Evolutionary conservation across 2,888 invertebrate species (phyloP).

Genomic region (Athrips mouffetella): DNA sequence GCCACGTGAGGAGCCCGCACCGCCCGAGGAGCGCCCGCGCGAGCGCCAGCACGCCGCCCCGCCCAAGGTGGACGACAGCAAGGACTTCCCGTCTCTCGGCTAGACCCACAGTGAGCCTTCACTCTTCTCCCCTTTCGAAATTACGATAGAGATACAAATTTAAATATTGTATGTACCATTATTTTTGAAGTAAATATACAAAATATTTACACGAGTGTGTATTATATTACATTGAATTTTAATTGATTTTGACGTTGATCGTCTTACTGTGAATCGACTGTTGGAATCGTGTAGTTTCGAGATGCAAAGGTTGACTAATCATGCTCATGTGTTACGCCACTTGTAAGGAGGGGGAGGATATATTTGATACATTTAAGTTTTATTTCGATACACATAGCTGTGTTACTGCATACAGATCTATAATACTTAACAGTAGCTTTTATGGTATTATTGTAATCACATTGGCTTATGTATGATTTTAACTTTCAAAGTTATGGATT

Average conservation of each 20-base stretch:
- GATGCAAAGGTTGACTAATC: constrained; percentile 34
- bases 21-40: constrained; percentile 54
- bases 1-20: constrained; percentile 52
- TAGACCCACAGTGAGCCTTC: constrained; percentile 74
- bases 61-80: constrained; percentile 96
- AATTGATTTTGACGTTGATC: constrained; percentile 43
- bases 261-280: constrained; percentile 31
- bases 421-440: constrained; percentile 70
- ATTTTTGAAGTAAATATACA: constrained; percentile 80
- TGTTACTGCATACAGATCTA: constrained; percentile 60
- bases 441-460: constrained; percentile 72
- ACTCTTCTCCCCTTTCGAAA: constrained; percentile 67
- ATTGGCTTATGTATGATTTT: constrained; percentile 61
- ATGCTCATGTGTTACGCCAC: constrained; percentile 42
- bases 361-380: constrained; percentile 45
- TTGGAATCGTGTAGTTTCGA: constrained; percentile 35
- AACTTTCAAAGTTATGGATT: constrained; percentile 57
- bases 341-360: constrained; percentile 64
- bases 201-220: constrained; percentile 77
- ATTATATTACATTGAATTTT: constrained; percentile 67
- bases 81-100: constrained; percentile 96
- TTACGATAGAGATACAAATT: constrained; percentile 72
- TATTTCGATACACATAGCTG: constrained; percentile 62
- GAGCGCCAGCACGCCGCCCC: constrained; percentile 66
- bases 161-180: constrained; percentile 77